Conservation (phyloP, 2,113 vertebrate genomes). For the Pogonocichla stellata region DNA sequence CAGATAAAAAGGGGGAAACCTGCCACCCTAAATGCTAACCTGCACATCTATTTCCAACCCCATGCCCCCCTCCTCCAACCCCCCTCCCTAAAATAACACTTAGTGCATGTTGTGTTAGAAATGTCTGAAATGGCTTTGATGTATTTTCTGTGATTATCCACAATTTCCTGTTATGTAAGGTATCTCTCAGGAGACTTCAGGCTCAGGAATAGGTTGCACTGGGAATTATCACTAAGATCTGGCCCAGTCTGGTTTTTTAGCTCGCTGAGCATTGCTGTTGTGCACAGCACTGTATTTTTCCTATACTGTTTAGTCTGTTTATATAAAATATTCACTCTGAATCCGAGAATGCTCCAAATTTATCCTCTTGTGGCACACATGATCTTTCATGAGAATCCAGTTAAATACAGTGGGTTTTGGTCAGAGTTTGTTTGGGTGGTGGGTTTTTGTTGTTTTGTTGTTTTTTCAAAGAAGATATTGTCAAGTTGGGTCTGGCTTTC, state of each 20-base stretch:
- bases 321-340: constrained; percentile 60
- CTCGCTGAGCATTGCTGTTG: constrained; percentile 37
- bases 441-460: background rate
- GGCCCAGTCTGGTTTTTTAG: constrained; percentile 35
- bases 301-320: constrained; percentile 46
- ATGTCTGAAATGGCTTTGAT: constrained; percentile 54
- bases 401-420: background rate
- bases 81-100: background rate
- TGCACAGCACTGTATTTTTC: constrained; percentile 55
- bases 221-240: constrained; percentile 58
- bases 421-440: background rate
- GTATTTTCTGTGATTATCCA: constrained; percentile 46
- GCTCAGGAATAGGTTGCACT: constrained; percentile 59
- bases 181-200: constrained; percentile 48
- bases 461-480: background rate
- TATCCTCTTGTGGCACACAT: constrained; percentile 26
- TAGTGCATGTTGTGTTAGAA: background rate
- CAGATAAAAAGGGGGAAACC: background rate
- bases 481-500: constrained; percentile 6
- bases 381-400: constrained; percentile 12
- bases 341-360: constrained; percentile 53
- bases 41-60: accelerated
- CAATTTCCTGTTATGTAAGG: constrained; percentile 66
- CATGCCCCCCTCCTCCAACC: accelerated
- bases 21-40: background rate